phyloP scores from a whole-genome alignment of 2,113 vertebrate genomes.

The Rhea americana region DNA sequence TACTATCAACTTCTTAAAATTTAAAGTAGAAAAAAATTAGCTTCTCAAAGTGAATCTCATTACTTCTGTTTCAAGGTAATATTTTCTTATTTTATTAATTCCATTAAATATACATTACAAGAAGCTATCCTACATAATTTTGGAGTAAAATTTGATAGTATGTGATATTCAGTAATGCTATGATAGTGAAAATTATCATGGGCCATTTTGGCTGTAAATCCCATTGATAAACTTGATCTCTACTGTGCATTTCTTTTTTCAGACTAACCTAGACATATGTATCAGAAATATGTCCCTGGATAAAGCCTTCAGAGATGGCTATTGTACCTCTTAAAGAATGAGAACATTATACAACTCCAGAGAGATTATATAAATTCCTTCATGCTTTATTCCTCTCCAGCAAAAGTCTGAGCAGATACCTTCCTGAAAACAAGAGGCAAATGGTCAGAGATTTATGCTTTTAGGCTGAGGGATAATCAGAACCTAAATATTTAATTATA shows the following conservation, averaged over 20 bases:
- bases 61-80: not conserved
- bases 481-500: not conserved
- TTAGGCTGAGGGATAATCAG: not conserved
- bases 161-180: not conserved
- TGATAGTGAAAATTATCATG: not conserved
- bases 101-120: not conserved
- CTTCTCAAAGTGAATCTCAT: not conserved
- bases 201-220: not conserved
- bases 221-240: not conserved
- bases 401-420: not conserved
- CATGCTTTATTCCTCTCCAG: not conserved
- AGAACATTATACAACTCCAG: not conserved
- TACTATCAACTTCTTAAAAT: not conserved
- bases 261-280: not conserved
- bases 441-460: not conserved
- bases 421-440: not conserved
- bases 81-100: not conserved
- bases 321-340: not conserved
- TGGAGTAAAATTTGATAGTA: not conserved
- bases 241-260: not conserved
- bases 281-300: not conserved
- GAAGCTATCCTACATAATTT: not conserved
- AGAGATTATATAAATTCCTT: not conserved
- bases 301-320: not conserved
- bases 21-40: not conserved